A percentile compares a stretch with the other conserved stretches of the same genome.
Evolutionary conservation across 2,888 invertebrate species (phyloP).

Genomic region (Dasysyrphus albostriatus): DNA sequence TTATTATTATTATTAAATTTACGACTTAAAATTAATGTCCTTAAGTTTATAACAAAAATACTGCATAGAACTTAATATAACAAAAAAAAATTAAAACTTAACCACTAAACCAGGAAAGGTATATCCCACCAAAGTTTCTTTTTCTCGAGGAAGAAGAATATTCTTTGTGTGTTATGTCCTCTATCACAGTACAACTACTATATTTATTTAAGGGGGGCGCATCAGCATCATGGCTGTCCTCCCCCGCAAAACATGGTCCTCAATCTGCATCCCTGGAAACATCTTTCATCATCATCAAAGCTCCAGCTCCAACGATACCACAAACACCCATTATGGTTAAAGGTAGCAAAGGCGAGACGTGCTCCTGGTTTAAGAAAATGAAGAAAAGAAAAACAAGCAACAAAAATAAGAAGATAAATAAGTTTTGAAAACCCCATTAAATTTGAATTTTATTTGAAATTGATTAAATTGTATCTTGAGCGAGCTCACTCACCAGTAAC

Average conservation of each 20-base stretch:
- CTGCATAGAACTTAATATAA: slow-evolving; percentile 52
- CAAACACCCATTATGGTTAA: slow-evolving; percentile 85
- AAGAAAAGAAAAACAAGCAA: slow-evolving; percentile 46
- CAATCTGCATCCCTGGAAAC: slow-evolving; percentile 67
- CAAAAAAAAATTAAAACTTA: slow-evolving; percentile 18
- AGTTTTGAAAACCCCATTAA: slow-evolving; percentile 19
- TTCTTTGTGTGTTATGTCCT: slow-evolving; percentile 43
- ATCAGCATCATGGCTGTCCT: neutral
- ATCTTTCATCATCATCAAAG: slow-evolving; percentile 85
- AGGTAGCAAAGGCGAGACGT: slow-evolving; percentile 84
- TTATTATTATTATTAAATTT: slow-evolving; percentile 14
- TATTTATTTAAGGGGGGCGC: slow-evolving; percentile 5
- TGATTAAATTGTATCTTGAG: neutral
- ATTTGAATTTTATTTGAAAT: slow-evolving; percentile 29
- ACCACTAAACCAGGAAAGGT: slow-evolving; percentile 27
- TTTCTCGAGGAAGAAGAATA: slow-evolving; percentile 46
- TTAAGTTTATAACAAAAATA: slow-evolving; percentile 44
- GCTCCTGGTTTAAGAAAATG: slow-evolving; percentile 81
- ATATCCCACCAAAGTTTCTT: slow-evolving; percentile 42
- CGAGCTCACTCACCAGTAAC: slow-evolving; percentile 87
- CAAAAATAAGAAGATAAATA: slow-evolving; percentile 34
- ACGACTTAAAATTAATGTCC: slow-evolving; percentile 15
- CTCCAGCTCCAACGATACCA: slow-evolving; percentile 85
- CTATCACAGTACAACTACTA: slow-evolving; percentile 67
- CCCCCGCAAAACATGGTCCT: neutral